Evolutionary conservation across 2,113 vertebrate genomes (phyloP).

Genomic region (Coreoperca whiteheadi): DNA sequence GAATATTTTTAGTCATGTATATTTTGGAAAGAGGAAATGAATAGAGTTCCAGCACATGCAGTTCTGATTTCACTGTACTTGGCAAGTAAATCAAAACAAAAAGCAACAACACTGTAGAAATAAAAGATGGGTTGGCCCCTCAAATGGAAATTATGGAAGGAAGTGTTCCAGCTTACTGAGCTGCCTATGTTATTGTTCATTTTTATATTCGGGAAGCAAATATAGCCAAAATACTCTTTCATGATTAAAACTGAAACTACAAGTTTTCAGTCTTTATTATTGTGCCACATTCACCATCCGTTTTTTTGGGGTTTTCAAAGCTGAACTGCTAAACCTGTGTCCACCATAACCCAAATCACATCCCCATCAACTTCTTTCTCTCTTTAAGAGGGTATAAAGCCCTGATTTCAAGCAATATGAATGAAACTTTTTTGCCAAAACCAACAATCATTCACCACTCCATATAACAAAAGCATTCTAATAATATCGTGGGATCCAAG

Average conservation of each 20-base stretch:
- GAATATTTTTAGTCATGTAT: not conserved
- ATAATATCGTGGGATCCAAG: slow-evolving; percentile 1
- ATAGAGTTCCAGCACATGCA: not conserved
- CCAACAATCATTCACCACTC: not conserved
- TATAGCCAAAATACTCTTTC: not conserved
- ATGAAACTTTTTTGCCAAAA: not conserved
- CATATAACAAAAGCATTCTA: not conserved
- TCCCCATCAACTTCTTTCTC: not conserved
- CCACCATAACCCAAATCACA: not conserved
- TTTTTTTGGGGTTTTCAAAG: slow-evolving; percentile 1
- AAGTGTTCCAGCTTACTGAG: slow-evolving; percentile 33
- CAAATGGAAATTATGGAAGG: slow-evolving; percentile 24
- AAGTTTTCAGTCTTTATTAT: slow-evolving; percentile 14
- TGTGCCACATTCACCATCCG: not conserved
- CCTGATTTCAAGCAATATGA: not conserved
- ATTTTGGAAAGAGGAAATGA: slow-evolving; percentile 40
- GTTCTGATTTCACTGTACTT: slow-evolving; percentile 48
- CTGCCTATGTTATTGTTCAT: slow-evolving; percentile 48
- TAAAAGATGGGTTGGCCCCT: not conserved
- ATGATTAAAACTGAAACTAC: not conserved
- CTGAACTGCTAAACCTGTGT: not conserved
- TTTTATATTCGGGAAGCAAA: slow-evolving; percentile 54
- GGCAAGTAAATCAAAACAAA: slow-evolving; percentile 34
- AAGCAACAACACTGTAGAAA: slow-evolving; percentile 10
- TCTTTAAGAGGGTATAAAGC: not conserved